Base-by-base conservation (phyloP, 2,888 invertebrate genomes). In the Caenorhabditis imperialis region DNA sequence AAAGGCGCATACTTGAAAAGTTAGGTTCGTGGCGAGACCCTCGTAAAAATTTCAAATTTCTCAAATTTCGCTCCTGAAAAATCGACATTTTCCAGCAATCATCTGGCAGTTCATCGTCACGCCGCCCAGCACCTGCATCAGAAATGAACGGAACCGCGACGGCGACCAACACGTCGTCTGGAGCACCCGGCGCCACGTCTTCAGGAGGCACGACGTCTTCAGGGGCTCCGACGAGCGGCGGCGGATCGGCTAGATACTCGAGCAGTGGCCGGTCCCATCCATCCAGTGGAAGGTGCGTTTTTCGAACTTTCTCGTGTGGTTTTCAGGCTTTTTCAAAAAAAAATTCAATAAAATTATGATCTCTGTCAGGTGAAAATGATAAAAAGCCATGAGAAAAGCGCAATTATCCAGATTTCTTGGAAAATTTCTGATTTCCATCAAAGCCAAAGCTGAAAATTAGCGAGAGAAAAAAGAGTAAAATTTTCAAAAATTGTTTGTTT, bases 111-210 rank as follows among this genome's bases (percentile, higher is more conserved):
- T 55, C 57, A 38, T 62, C 42, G n/a, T 40, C 50, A 30, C 47
- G 53, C 23, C 38, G 30, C 44, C 10, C 51, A 55, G 2, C 60
- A 60, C 45, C 45, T 45, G 35, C 70, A 61, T 35, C 58, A n/a
- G 71, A 74, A 50, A 74, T 74, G 74, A 74, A 74, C 47, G 74
- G 72, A 51, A 63, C 72, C 35, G 35, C 72, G 42, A 51, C 72
- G 12, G 51, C 55, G 10, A 38, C 18, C 12, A 35, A 55, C 3
- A 8, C 55, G n/a, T 20, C 23, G 7, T 45, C 45, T 5, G 51
- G 50, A 20, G 23, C 53, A n/a, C 25, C 33, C n/a, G 58, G 20
- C 1, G 30, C 65, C 10, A 40, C 65, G 22, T 22, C 48, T 8
- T 16, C 27, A 10, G 48, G 45, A 5, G 45, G 45, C 30, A 30